A percentile compares a stretch with the other conserved stretches of the same genome.
These are phyloP conservation scores for Telmatherina bonti DNA, from an alignment of 2,797 vertebrate genomes.

Conservation along the genomic window DNA sequence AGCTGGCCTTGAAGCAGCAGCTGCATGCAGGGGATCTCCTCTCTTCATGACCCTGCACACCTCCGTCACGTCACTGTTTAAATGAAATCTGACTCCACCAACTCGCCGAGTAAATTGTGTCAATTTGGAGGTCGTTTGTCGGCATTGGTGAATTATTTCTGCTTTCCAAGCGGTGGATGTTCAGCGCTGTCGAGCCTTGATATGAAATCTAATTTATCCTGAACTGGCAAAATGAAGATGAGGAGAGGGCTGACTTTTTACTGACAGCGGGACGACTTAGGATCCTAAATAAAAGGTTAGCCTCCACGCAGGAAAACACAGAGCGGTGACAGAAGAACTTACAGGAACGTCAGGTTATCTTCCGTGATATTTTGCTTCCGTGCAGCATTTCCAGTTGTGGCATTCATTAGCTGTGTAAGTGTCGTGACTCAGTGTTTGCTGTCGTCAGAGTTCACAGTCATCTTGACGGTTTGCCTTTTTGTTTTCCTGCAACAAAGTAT, in stretches of 20 bases:
- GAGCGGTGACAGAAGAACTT: conserved; percentile 20
- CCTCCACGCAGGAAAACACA: conserved; percentile 7
- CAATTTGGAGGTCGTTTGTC: conserved; percentile 34
- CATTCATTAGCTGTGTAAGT: conserved; percentile 41
- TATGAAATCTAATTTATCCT: conserved; percentile 32
- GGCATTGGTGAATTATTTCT: conserved; percentile 26
- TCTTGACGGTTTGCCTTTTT: background rate
- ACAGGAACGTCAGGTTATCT: conserved; percentile 32
- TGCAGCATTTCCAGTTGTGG: conserved; percentile 19
- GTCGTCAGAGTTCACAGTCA: conserved; percentile 37
- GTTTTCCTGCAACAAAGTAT: background rate
- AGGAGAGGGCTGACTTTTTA: conserved; percentile 5
- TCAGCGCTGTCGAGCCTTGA: conserved; percentile 13
- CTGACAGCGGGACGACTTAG: conserved; percentile 19
- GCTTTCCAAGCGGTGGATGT: conserved; percentile 19
- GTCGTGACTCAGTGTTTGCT: conserved; percentile 31
- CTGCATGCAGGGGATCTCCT: conserved; percentile 17
- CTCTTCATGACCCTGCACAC: conserved; percentile 4
- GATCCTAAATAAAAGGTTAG: conserved; percentile 57
- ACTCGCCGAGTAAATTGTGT: conserved; percentile 49
- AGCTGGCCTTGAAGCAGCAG: conserved; percentile 59
- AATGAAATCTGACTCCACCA: conserved; percentile 27
- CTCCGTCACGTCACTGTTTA: conserved; percentile 20
- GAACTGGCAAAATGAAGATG: conserved; percentile 7
- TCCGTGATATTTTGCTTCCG: conserved; percentile 43